Base-by-base conservation (phyloP, 2,797 vertebrate species). In the Momotus momota region DNA sequence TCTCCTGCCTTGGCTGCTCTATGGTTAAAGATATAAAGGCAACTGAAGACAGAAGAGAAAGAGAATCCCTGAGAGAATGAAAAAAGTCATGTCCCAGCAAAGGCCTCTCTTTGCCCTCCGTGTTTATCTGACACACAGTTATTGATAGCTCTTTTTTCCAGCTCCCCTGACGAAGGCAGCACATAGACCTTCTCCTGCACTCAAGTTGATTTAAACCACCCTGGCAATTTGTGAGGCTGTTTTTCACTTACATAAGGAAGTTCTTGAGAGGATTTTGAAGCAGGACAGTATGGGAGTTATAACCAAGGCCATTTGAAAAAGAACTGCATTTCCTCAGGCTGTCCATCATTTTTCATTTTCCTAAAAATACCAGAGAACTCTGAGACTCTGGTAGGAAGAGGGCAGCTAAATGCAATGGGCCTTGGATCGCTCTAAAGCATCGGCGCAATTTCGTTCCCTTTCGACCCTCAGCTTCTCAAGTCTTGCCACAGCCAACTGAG, bases 1-100 rank as follows among this genome's bases (percentile, higher is more conserved):
- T 95, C 94, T 94, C 90, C 88, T 95, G 92, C 90, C 90, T 95
- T 58, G 96, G 93, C 97, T 96, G 96, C 95, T 87, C 84, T 66
- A 94, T 9, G 46, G 54, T 93, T 96, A 89, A 90, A 83, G 84
- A 85, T 57, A 92, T 87, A 89, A 94, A 96, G 96, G 94, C 96
- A 96, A 93, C 67, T 41, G 87, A 96, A 94, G 95, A 96, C 93
- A 97, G 89, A 86, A 93, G 62, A 91, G 74, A 96, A 97, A 97
- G 94, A 95, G 93, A 95, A 96, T 95, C 83, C 84, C 89, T 40
- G 57, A 51, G 95, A 96, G 75, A 65, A 94, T 11, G 89, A 82
- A 71, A 81, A n/a, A 74, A 95, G 88, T 96, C 97, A 9, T 97
- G 97, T 96, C 93, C 94, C 49, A 82, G 97, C 97, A 96, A 8